phyloP scores from a whole-genome alignment of 1,140 invertebrate genomes.

The Oppia nitens region DNA sequence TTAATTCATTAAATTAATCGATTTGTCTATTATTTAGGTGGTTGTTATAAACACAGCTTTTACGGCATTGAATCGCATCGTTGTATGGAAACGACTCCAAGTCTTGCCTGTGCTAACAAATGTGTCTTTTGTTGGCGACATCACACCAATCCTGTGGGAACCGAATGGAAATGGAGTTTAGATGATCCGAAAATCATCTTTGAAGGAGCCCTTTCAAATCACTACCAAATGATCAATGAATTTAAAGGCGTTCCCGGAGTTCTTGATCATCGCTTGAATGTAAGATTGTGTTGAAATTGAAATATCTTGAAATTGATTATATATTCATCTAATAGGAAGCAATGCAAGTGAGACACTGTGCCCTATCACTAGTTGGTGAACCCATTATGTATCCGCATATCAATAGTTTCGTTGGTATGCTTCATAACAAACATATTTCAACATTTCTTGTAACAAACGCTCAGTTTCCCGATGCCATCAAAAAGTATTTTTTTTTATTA shows the following conservation, averaged over 20 bases:
- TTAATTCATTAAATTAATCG: not conserved
- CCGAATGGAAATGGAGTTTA: conserved; percentile 48
- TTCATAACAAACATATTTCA: conserved; percentile 39
- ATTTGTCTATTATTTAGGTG: conserved; percentile 24
- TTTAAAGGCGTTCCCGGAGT: conserved; percentile 47
- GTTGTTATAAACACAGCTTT: conserved; percentile 49
- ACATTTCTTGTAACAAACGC: conserved; percentile 46
- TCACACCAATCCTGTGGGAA: conserved; percentile 50
- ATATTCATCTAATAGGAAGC: too few species aligned
- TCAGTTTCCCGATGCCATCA: conserved; percentile 44
- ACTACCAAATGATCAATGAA: conserved; percentile 42
- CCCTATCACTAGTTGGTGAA: conserved; percentile 45
- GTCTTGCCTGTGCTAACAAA: conserved; percentile 46
- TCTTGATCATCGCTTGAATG: conserved; percentile 31
- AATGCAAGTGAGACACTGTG: conserved; percentile 37
- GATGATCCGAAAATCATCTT: conserved; percentile 39
- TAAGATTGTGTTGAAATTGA: too few species aligned
- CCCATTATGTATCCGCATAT: conserved; percentile 52
- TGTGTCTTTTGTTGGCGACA: conserved; percentile 50
- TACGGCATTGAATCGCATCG: conserved; percentile 46
- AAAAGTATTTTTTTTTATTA: too few species aligned
- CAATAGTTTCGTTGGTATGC: conserved; percentile 36
- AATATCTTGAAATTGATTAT: too few species aligned
- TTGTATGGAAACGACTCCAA: conserved; percentile 47
- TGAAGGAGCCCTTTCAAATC: conserved; percentile 37